These are phyloP conservation scores for Oophaga pumilio DNA, from an alignment of 2,113 vertebrate genomes.

Conservation along the genomic window DNA sequence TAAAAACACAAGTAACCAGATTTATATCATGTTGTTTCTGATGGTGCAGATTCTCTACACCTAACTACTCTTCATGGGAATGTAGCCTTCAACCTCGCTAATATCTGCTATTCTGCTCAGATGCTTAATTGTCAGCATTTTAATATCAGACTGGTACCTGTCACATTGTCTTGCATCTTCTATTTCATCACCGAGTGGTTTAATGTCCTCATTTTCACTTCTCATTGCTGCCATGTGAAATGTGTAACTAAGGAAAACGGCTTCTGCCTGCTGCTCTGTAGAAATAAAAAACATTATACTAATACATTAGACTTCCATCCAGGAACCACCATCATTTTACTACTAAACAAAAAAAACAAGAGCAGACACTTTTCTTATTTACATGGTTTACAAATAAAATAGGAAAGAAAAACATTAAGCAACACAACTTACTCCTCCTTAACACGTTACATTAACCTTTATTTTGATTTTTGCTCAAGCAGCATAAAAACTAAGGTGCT, in stretches of 20 bases:
- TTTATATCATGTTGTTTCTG: no score
- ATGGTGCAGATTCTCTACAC: no score
- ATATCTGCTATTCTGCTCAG: no score
- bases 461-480: background rate
- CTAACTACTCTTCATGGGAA: no score
- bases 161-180: conserved; percentile 62
- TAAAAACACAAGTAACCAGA: no score
- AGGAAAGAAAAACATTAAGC: no score
- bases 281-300: conserved; percentile 33
- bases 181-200: conserved; percentile 72
- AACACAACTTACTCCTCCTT: no score
- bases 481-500: background rate
- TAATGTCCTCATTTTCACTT: conserved; percentile 63
- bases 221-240: conserved; percentile 73
- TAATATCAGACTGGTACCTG: conserved; percentile 63
- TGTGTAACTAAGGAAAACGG: conserved; percentile 76
- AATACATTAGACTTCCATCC: background rate
- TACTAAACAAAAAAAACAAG: background rate
- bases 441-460: no score
- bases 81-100: no score
- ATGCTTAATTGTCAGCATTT: background rate
- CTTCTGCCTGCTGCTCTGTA: conserved; percentile 73
- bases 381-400: no score
- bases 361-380: no score
- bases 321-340: background rate